These are phyloP conservation scores for Harpagus bidentatus DNA, from an alignment of 2,113 vertebrate genomes.

Conservation along the genomic window DNA sequence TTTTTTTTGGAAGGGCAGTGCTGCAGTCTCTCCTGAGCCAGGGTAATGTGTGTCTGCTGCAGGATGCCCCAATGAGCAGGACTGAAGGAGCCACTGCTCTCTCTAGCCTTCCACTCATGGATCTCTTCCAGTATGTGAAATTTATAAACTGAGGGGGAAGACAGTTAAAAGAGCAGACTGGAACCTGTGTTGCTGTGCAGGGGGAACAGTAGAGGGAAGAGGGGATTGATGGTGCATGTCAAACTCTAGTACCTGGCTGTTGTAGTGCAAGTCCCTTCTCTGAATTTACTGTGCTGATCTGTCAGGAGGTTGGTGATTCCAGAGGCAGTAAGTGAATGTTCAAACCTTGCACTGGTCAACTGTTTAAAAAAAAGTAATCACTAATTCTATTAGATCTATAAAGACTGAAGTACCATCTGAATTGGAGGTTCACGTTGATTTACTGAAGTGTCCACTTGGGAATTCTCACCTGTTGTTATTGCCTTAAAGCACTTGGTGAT, in stretches of 20 bases:
- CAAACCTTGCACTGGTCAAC: not conserved
- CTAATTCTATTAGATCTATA: not conserved
- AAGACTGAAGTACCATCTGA: not conserved
- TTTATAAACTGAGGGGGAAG: not conserved
- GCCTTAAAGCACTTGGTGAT: not conserved
- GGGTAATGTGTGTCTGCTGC: not conserved
- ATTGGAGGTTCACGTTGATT: not conserved
- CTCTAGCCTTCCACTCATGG: rapidly evolving
- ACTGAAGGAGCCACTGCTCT: not conserved
- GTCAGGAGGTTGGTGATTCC: not conserved
- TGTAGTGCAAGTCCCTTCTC: rapidly evolving
- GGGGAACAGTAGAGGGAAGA: not conserved
- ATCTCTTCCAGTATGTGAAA: not conserved
- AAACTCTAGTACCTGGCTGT: not conserved
- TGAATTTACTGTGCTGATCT: not conserved
- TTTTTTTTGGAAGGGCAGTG: not conserved
- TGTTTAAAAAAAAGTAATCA: not conserved
- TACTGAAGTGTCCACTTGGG: not conserved
- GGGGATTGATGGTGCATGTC: not conserved
- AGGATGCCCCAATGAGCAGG: not conserved
- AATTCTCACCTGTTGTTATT: not conserved
- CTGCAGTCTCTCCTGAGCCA: not conserved
- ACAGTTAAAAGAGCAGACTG: not conserved
- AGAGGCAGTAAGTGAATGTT: not conserved
- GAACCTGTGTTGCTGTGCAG: not conserved